Evolutionary conservation across 2,113 vertebrate genomes (phyloP).

Genomic region (Anguilla rostrata): DNA sequence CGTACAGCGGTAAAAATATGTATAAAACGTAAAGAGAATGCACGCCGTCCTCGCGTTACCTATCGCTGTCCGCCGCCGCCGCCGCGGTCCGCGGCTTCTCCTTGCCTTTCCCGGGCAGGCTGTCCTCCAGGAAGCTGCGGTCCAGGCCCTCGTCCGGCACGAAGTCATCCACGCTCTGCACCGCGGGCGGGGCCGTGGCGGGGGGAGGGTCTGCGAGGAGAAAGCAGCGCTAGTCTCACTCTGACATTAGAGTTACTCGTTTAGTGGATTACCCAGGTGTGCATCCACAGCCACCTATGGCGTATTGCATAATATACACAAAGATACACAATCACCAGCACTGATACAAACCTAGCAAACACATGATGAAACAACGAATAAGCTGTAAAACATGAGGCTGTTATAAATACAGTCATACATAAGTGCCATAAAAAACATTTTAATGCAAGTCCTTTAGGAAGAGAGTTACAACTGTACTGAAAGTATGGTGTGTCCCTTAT

Average conservation of each 20-base stretch:
- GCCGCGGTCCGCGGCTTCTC: conserved; percentile 23
- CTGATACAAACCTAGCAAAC: background rate
- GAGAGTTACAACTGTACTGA: too few relatives aligned
- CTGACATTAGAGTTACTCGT: conserved; percentile 12
- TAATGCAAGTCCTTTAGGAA: too few relatives aligned
- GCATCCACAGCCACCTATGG: too few relatives aligned
- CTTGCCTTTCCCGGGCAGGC: conserved; percentile 51
- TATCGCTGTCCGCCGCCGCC: conserved; percentile 77
- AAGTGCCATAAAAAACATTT: too few relatives aligned
- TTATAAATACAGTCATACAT: too few relatives aligned
- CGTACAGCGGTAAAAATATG: too few relatives aligned
- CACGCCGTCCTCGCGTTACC: conserved; percentile 58
- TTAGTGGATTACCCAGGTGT: background rate
- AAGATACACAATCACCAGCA: too few relatives aligned
- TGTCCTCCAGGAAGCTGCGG: conserved; percentile 87
- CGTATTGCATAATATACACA: background rate
- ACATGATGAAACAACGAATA: background rate
- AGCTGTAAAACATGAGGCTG: too few relatives aligned
- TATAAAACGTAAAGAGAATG: too few relatives aligned
- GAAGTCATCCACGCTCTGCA: conserved; percentile 88
- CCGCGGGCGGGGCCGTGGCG: conserved; percentile 48
- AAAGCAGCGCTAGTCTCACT: background rate
- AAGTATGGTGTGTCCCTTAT: too few relatives aligned
- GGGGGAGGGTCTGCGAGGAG: conserved; percentile 57
- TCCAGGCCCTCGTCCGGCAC: conserved; percentile 88